A percentile compares a stretch with the other conserved stretches of the same genome.
phyloP scores from a whole-genome alignment of 2,797 vertebrate species.

The Oophaga sylvatica region DNA sequence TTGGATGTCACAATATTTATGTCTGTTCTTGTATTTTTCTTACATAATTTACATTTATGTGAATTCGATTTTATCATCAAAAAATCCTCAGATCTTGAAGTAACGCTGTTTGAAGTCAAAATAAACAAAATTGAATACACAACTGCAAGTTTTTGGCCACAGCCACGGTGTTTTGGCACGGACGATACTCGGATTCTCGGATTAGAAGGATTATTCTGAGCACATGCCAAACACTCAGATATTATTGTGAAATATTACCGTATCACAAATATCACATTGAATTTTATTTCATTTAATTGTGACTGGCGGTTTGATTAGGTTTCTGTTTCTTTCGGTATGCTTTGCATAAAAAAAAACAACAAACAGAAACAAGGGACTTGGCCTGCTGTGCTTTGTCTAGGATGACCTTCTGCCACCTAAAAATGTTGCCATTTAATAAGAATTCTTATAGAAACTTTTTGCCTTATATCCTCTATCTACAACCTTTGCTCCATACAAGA shows the following conservation, averaged over 20 bases:
- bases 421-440: neutral
- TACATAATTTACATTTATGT: neutral
- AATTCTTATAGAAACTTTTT: too few relatives aligned
- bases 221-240: neutral
- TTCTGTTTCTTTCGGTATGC: neutral
- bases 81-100: neutral
- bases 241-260: neutral
- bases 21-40: neutral
- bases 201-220: conserved; percentile 11
- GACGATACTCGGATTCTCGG: neutral
- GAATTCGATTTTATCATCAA: neutral
- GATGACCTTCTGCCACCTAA: neutral
- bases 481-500: too few relatives aligned
- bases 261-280: neutral
- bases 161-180: neutral
- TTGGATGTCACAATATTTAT: neutral
- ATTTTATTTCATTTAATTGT: neutral
- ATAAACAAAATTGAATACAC: neutral
- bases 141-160: neutral
- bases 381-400: neutral
- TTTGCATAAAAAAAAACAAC: neutral
- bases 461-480: too few relatives aligned
- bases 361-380: neutral
- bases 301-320: neutral
- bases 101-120: neutral